Conservation (phyloP, 2,113 vertebrate species). For the Anthoscopus minutus region DNA sequence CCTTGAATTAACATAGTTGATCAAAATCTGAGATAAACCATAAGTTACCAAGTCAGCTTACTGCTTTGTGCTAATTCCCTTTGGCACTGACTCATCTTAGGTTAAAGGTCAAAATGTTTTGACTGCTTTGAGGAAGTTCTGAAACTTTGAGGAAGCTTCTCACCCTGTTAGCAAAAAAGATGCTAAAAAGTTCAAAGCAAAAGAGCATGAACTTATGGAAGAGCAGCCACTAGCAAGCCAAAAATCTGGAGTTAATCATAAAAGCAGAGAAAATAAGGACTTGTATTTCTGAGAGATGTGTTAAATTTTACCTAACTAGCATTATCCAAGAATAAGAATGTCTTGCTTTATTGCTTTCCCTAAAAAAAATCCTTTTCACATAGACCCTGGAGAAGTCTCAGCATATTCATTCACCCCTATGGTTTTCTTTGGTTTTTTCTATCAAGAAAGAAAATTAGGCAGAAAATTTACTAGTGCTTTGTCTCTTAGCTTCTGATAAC, state of each 20-base stretch:
- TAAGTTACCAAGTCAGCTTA: background rate
- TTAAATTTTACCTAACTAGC: background rate
- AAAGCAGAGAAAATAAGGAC: background rate
- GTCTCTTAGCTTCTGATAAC: background rate
- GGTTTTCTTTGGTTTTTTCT: background rate
- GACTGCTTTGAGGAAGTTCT: too few species aligned
- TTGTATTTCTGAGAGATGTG: background rate
- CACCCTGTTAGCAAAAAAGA: background rate
- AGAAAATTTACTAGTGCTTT: background rate
- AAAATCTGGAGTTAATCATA: background rate
- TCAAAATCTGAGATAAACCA: background rate
- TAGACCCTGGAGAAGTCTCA: background rate
- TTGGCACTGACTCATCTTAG: background rate
- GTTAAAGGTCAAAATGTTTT: background rate
- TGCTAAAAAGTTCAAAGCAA: background rate
- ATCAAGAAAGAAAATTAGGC: background rate
- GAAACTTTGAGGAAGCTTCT: background rate
- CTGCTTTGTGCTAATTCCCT: background rate
- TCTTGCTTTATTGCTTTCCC: background rate
- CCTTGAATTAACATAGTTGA: background rate
- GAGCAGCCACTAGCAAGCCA: background rate
- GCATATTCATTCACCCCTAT: background rate
- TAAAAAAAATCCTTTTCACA: background rate
- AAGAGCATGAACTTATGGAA: background rate
- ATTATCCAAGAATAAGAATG: background rate